Evolutionary conservation across 2,888 invertebrate species (phyloP), one percentile per base, ranked within the genome.

Genomic region (Macrostomum cliftonense): DNA sequence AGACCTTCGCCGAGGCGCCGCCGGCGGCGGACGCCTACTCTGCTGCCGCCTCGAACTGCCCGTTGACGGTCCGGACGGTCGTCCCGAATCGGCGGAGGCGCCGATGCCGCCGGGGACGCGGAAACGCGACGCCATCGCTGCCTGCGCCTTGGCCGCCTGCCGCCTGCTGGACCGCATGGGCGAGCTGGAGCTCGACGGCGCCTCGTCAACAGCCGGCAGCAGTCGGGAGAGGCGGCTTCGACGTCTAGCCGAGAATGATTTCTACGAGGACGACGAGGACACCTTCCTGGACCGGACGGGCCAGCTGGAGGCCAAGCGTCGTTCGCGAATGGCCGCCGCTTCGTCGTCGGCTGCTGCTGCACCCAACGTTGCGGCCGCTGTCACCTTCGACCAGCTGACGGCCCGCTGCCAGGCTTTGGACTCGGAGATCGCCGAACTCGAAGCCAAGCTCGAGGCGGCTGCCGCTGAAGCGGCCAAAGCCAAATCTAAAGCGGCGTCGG

Each of bases 91-190:
- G 12, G 89, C 87, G 0, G 88, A 91, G 68, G 82, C 82, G 0
- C 73, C 82, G 0, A 83, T 87, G 49, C 80, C 81, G 53, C 89
- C 88, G 0, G 58, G 56, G 12, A 28, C 28, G 9, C 87, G 87
- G 71, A 93, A 91, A 67, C 89, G 87, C 64, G 93, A 93, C 59
- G 83, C 86, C 0, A 86, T 91, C 0, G 70, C 82, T 0, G 86
- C 87, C 45, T 89, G 91, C 67, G 91, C 95, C 0, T 65, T 95
- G 46, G 91, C 95, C 70, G 93, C 93, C 0, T 97, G 95, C 64
- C 73, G 86, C 56, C 78, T 87, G 39, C 74, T 97, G 9, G 93
- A 97, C 67, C 74, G 83, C 38, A 79, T 83, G 51, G 89, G 88
- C 0, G 74, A 89, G 14, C 45, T 46, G 78, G 78, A 79, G 60